Evolutionary conservation across 1,140 invertebrate species (phyloP).

Genomic region (Aphelenchoides fujianensis): DNA sequence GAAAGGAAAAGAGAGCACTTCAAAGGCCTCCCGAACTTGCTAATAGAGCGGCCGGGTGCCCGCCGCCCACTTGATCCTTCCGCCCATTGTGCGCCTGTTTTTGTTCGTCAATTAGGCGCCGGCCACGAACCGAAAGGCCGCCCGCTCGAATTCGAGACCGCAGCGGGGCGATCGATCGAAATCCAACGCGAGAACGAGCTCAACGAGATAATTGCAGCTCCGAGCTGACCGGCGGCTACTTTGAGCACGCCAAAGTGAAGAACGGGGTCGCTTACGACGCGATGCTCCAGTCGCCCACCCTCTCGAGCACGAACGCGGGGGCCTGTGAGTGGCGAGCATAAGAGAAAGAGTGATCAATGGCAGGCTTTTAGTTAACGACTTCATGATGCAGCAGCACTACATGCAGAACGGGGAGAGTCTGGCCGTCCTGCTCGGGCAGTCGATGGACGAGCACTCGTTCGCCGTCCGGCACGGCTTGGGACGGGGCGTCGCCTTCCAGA

Average conservation of each 20-base stretch:
- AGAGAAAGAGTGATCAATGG: not conserved
- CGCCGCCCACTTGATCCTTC: conserved; percentile 8
- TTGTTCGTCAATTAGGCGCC: conserved; percentile 6
- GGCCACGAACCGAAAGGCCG: conserved; percentile 9
- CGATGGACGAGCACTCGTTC: conserved; percentile 26
- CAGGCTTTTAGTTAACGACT: conserved; percentile 32
- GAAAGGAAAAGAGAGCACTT: too few relatives aligned
- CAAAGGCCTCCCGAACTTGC: conserved; percentile 1
- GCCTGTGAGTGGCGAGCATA: not conserved
- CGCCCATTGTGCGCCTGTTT: conserved; percentile 4
- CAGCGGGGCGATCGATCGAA: not conserved
- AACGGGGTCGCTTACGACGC: conserved; percentile 12
- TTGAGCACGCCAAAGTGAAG: conserved; percentile 19
- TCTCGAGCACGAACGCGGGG: conserved; percentile 31
- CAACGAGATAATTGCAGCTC: conserved; percentile 21
- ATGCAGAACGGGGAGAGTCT: conserved; percentile 43
- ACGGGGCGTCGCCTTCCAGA: not conserved
- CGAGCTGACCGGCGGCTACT: conserved; percentile 18
- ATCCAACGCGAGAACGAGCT: not conserved
- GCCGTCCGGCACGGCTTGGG: not conserved
- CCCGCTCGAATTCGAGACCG: not conserved
- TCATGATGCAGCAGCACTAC: conserved; percentile 30
- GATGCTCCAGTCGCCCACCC: conserved; percentile 43
- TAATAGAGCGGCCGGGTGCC: not conserved
- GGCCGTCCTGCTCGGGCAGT: conserved; percentile 35